Percentiles rank a stretch among this genome's conserved stretches.
Evolutionary conservation across 2,888 invertebrate species (phyloP).

Genomic region (Dasysyrphus tricinctus): DNA sequence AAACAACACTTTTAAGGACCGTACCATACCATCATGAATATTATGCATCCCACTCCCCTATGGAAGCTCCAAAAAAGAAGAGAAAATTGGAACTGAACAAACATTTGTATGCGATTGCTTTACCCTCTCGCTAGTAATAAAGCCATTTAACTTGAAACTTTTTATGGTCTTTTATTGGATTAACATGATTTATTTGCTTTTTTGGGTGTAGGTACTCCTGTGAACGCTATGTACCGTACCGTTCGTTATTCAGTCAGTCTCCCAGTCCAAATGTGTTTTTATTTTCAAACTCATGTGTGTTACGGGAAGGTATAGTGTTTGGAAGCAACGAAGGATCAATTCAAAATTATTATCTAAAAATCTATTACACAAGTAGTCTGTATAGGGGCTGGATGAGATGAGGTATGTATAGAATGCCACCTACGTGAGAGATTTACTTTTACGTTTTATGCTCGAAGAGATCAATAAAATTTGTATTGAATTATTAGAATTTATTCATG

Average conservation of each 20-base stretch:
- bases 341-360: conserved; percentile 73
- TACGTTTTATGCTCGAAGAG: conserved; percentile 34
- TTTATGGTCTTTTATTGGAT: conserved; percentile 74
- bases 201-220: conserved; percentile 23
- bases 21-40: background rate
- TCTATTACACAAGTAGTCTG: conserved; percentile 20
- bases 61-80: conserved; percentile 9
- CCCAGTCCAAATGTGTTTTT: background rate
- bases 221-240: no score
- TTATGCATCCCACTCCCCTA: background rate
- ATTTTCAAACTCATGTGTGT: background rate
- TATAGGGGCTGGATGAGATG: background rate
- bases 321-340: conserved; percentile 48
- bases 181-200: conserved; percentile 72
- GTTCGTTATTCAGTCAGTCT: background rate
- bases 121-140: conserved; percentile 69
- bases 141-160: conserved; percentile 75
- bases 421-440: conserved; percentile 55
- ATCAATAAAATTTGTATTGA: conserved; percentile 71
- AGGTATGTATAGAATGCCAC: background rate
- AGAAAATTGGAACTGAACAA: conserved; percentile 57
- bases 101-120: conserved; percentile 73
- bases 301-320: no score
- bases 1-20: conserved; percentile 53
- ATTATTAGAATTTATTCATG: conserved; percentile 47